Evolutionary conservation across 1,140 invertebrate species (phyloP).

Genomic region (Drosophila bocki): DNA sequence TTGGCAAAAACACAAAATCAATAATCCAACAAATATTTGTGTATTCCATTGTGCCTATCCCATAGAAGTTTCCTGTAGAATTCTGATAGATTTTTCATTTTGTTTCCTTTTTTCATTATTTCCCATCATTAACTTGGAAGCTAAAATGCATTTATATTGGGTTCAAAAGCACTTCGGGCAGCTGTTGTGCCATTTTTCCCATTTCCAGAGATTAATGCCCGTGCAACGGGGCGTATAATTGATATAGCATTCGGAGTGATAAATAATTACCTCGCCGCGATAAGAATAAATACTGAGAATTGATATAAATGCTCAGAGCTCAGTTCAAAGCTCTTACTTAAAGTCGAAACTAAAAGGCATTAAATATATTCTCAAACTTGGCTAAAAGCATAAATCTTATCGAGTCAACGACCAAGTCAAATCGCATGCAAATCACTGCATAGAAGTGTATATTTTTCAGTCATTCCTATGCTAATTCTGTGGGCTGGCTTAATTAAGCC

Average conservation of each 20-base stretch:
- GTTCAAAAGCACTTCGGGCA: constrained; percentile 21
- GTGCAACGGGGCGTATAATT: constrained; percentile 45
- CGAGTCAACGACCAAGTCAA: constrained; percentile 23
- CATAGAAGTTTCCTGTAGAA: background rate
- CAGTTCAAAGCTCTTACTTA: background rate
- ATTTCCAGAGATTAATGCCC: constrained; percentile 21
- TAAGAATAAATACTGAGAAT: constrained; percentile 8
- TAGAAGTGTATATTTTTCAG: constrained; percentile 9
- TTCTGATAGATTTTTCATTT: constrained; percentile 7
- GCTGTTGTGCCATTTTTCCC: constrained; percentile 27
- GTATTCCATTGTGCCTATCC: background rate
- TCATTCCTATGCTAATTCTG: constrained; percentile 32
- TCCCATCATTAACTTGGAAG: constrained; percentile 13
- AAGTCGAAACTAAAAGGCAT: background rate
- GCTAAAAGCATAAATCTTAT: constrained; percentile 12
- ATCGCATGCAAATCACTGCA: constrained; percentile 27
- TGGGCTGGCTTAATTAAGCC: constrained; percentile 41
- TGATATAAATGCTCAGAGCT: background rate
- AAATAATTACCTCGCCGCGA: constrained; percentile 28
- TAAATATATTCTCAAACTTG: background rate
- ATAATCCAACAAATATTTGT: background rate
- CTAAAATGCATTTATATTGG: constrained; percentile 22
- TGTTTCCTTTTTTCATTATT: background rate
- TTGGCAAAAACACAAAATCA: constrained; percentile 16
- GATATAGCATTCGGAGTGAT: constrained; percentile 26